A percentile compares a stretch with the other conserved stretches of the same genome.
These are phyloP conservation scores for Coronaproctus castanopsis DNA, from an alignment of 2,888 invertebrate genomes.

Conservation along the genomic window DNA sequence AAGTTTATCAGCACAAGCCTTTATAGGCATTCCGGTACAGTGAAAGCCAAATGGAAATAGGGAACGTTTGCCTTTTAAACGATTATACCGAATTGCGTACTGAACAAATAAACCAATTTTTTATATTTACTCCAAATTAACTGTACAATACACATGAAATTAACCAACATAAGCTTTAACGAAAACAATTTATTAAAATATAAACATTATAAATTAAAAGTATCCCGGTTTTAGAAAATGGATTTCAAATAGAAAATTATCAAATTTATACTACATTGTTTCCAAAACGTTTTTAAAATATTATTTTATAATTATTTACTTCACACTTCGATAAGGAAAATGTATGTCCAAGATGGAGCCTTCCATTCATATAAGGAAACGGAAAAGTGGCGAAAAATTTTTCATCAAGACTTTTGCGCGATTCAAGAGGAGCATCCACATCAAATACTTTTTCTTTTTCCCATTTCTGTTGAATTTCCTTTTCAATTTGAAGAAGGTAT, in stretches of 20 bases:
- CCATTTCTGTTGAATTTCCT: constrained; percentile 70
- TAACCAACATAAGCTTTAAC: too few species aligned
- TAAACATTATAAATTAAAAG: too few species aligned
- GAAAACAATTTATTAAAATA: too few species aligned
- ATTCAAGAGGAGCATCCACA: constrained; percentile 52
- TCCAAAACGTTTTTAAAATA: too few species aligned
- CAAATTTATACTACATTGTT: too few species aligned
- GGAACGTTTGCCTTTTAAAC: constrained; percentile 74
- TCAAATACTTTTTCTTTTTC: constrained; percentile 59
- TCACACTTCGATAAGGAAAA: constrained; percentile 95
- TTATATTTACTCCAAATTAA: background rate
- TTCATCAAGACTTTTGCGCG: constrained; percentile 28
- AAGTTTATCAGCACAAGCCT: constrained; percentile 94
- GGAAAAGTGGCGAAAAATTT: constrained; percentile 92
- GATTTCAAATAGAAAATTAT: too few species aligned
- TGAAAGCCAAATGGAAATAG: constrained; percentile 97
- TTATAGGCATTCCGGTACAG: constrained; percentile 99
- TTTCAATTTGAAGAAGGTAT: constrained; percentile 75
- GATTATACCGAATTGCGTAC: constrained; percentile 79
- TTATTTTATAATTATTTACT: constrained; percentile 39
- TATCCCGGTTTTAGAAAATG: too few species aligned
- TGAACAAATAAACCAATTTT: constrained; percentile 24
- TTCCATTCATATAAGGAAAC: constrained; percentile 98
- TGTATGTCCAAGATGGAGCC: constrained; percentile 90
- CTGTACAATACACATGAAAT: too few species aligned